These are phyloP conservation scores for Ceriagrion tenellum DNA, from an alignment of 2,888 invertebrate species.

Conservation along the genomic window DNA sequence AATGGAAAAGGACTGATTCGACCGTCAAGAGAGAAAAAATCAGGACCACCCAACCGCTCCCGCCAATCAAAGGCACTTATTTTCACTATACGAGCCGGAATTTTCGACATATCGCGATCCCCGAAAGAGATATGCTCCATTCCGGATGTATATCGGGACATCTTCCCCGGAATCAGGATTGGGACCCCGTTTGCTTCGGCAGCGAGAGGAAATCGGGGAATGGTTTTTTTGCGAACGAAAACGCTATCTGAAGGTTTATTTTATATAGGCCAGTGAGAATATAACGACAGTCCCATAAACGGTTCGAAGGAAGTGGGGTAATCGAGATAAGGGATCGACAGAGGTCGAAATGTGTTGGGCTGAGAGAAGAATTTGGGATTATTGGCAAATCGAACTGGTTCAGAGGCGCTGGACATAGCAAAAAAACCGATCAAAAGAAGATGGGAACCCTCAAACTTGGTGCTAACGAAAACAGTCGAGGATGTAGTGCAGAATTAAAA, in stretches of 20 bases:
- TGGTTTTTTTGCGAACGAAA: too few species aligned
- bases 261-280: background rate
- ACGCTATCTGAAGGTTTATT: too few species aligned
- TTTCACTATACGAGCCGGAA: background rate
- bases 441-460: too few species aligned
- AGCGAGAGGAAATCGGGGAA: too few species aligned
- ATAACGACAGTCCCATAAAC: background rate
- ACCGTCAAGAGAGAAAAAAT: background rate
- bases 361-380: background rate
- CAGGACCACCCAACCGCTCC: background rate
- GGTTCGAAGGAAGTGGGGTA: background rate
- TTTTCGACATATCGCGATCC: background rate
- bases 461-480: too few species aligned
- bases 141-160: background rate
- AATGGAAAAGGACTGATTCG: too few species aligned
- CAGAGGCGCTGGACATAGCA: too few species aligned
- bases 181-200: too few species aligned
- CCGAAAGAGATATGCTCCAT: background rate
- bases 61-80: background rate
- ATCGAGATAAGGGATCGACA: background rate
- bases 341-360: background rate
- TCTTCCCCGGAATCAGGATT: background rate
- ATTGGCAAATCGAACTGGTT: background rate
- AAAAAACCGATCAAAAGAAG: too few species aligned
- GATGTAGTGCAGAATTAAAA: too few species aligned